Evolutionary conservation across 2,113 vertebrate species (phyloP), one percentile per base, ranked within the genome.

Genomic region (Telmatochromis sp.): DNA sequence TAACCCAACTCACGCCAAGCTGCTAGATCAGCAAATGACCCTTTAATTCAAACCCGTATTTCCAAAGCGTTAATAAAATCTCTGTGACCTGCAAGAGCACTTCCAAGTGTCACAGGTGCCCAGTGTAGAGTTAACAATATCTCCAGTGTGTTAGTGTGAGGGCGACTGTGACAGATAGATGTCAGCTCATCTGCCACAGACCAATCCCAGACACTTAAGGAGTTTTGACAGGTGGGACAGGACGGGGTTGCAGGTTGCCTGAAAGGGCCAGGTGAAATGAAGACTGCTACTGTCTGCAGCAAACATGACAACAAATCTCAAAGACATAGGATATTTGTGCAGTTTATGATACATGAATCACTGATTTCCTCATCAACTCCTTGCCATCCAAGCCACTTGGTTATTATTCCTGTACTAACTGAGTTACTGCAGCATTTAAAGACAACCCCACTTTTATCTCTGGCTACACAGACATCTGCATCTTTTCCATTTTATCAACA

Each of bases 151-250:
- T 79, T 85, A 42, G 11, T 33, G 82, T 60, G 82, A 82, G 21
- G 89, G 31, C 12, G 35, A 80, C n/a, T 45, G 17, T 92, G 84
- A 93, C 81, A 90, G 80, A 82, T 26, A 84, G 84, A 60, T 87
- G 90, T 86, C 86, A 47, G 79, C 75, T 83, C 63, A 53, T 68
- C 45, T 73, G 54, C 23, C 42, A 51, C 82, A 12, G 53, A 81
- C 71, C 83, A 83, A 54, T 73, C 53, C 8, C 75, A 57, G 26
- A 40, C 65, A 28, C 33, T 71, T 80, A 33, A 78, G 40, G 71
- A 33, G 83, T 65, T 89, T 50, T 68, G 84, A 87, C 88, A 86
- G 85, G 37, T 81, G 65, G 50, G 55, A 78, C 50, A 21, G 14
- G 23, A 81, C 17, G 15, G 7, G 15, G 63, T 40, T 21, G 63